Conservation (phyloP, 2,888 invertebrate genomes). For the Acleris laterana region DNA sequence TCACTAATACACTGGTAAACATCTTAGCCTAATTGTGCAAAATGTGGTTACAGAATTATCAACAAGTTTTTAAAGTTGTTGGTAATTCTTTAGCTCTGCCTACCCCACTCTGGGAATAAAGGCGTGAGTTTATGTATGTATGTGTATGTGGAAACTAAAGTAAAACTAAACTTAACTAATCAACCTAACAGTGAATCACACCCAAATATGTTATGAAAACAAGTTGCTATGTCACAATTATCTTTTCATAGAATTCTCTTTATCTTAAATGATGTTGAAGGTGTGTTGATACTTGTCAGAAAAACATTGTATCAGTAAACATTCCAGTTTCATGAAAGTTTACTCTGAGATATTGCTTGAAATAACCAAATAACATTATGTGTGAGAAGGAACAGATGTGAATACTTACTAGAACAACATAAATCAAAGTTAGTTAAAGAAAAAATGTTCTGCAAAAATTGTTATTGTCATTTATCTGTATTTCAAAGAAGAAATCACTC, state of each 20-base stretch:
- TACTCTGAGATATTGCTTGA: background rate
- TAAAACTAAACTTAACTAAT: background rate
- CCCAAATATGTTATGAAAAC: conserved; percentile 10
- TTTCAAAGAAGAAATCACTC: background rate
- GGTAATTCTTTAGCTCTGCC: too few species aligned
- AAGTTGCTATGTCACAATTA: conserved; percentile 5
- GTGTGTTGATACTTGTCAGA: conserved; percentile 7
- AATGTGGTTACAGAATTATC: too few species aligned
- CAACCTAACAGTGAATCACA: background rate
- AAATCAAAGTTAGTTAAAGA: background rate
- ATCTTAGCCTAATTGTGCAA: too few species aligned
- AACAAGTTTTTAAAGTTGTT: too few species aligned
- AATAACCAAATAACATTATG: background rate
- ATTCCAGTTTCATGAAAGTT: conserved; percentile 6
- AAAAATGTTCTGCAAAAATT: conserved; percentile 14
- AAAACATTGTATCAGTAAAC: conserved; percentile 4
- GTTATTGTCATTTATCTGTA: conserved; percentile 3
- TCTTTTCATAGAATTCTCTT: conserved; percentile 18
- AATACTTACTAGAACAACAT: background rate
- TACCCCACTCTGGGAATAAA: too few species aligned
- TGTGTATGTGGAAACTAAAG: too few species aligned
- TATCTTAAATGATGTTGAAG: conserved; percentile 14
- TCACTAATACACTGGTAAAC: too few species aligned
- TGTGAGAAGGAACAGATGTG: background rate
- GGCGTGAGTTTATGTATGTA: too few species aligned